A percentile compares a stretch with the other conserved stretches of the same genome.
These are phyloP conservation scores for Sylvilagus bachmani DNA, from an alignment of 2,113 vertebrate species.

Conservation along the genomic window DNA sequence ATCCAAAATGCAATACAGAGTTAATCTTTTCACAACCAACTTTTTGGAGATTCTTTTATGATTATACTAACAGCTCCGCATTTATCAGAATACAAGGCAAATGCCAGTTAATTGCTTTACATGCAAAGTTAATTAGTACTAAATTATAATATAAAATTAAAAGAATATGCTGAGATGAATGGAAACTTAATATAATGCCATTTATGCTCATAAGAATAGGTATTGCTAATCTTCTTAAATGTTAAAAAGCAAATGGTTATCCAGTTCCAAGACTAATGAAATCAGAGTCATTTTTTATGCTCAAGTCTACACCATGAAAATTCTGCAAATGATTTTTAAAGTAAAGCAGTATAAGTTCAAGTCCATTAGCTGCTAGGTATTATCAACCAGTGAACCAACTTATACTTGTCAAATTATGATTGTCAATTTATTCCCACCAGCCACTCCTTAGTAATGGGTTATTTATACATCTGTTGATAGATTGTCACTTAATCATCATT, in stretches of 20 bases:
- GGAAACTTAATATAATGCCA: not conserved
- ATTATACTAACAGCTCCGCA: not conserved
- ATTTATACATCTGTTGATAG: slow-evolving; percentile 36
- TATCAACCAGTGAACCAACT: not conserved
- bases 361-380: not conserved
- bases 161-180: slow-evolving; percentile 46
- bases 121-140: slow-evolving; percentile 18
- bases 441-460: not conserved
- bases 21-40: slow-evolving; percentile 11
- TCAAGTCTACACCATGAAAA: not conserved
- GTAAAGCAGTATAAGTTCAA: not conserved
- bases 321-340: slow-evolving; percentile 17
- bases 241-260: slow-evolving; percentile 57
- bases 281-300: slow-evolving; percentile 38
- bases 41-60: not conserved
- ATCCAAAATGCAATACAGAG: slow-evolving; percentile 42
- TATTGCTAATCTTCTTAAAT: slow-evolving; percentile 34
- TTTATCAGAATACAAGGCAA: slow-evolving; percentile 43
- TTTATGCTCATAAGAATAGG: slow-evolving; percentile 50
- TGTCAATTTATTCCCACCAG: slow-evolving; percentile 12
- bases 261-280: not conserved
- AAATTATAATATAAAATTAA: slow-evolving; percentile 45
- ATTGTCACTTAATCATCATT: slow-evolving; percentile 53
- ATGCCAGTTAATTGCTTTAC: slow-evolving; percentile 35
- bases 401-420: not conserved